Conservation (phyloP, 1,140 invertebrate genomes). For the Adoxophyes honmai region DNA sequence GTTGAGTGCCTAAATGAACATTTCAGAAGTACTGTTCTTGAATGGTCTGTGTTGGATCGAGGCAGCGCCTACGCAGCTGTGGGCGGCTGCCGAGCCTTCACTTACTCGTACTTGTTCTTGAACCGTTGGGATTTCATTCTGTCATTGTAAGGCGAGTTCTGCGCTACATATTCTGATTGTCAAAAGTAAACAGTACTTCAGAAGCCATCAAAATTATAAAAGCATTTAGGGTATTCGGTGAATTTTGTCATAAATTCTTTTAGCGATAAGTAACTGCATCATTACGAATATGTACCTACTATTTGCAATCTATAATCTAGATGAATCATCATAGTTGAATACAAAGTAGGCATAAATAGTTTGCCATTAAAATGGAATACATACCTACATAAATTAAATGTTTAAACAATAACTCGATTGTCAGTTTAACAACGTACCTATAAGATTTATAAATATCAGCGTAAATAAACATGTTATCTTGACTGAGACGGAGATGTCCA, state of each 20-base stretch:
- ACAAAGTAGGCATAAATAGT: no score
- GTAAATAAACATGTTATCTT: slow-evolving; percentile 20
- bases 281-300: no score
- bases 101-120: not conserved
- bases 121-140: not conserved
- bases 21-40: slow-evolving; percentile 19
- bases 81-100: not conserved
- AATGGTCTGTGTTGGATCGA: not conserved
- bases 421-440: not conserved
- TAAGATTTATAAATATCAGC: slow-evolving; percentile 24
- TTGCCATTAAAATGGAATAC: no score
- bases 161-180: not conserved
- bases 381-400: no score
- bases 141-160: not conserved
- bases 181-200: not conserved
- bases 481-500: slow-evolving; percentile 7
- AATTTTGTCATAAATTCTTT: no score
- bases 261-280: no score
- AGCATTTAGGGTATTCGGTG: no score
- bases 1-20: slow-evolving; percentile 24
- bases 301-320: no score
- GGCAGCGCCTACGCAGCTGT: slow-evolving; percentile 2
- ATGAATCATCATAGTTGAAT: no score
- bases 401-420: not conserved
- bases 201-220: no score